These are phyloP conservation scores for Isaurus tuberculatus DNA, from an alignment of 92 coral and sea anemone genomes.

Conservation along the genomic window DNA sequence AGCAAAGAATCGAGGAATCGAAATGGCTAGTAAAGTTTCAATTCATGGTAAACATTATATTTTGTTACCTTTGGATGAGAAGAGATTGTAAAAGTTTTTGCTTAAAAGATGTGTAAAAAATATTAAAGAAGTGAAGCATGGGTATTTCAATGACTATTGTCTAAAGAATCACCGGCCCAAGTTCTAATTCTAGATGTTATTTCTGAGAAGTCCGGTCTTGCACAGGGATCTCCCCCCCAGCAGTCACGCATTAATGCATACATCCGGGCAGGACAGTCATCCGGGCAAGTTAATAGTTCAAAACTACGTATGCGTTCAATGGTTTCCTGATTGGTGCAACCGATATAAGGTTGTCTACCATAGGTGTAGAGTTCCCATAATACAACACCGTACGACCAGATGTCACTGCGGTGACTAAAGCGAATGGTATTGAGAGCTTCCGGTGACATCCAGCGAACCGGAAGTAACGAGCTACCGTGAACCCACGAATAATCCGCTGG, in stretches of 20 bases:
- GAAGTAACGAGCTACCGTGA: constrained; percentile 86
- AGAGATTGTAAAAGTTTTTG: not conserved
- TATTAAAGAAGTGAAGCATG: not conserved
- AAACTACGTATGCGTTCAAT: constrained; percentile 81
- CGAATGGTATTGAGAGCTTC: constrained; percentile 91
- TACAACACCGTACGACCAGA: constrained; percentile 94
- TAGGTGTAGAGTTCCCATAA: constrained; percentile 93
- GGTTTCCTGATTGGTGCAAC: constrained; percentile 80
- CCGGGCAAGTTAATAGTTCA: constrained; percentile 85
- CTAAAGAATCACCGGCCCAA: constrained; percentile 84
- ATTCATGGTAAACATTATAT: too few relatives aligned
- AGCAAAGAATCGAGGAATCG: too few relatives aligned
- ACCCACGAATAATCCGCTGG: constrained; percentile 95
- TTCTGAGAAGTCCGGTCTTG: constrained; percentile 81
- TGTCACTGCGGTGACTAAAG: constrained; percentile 77
- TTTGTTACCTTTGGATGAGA: too few relatives aligned
- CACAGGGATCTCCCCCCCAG: constrained; percentile 84
- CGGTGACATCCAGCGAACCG: constrained; percentile 99
- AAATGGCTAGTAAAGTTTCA: too few relatives aligned
- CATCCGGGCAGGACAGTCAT: constrained; percentile 86
- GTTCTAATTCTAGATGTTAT: constrained; percentile 81
- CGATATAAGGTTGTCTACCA: constrained; percentile 85
- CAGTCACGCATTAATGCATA: constrained; percentile 89
- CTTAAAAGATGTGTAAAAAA: not conserved
- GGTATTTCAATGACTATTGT: constrained; percentile 65